Evolutionary conservation across 1,140 invertebrate genomes (phyloP), one percentile per base, ranked within the genome.

Genomic region (Drosophila watanabei): DNA sequence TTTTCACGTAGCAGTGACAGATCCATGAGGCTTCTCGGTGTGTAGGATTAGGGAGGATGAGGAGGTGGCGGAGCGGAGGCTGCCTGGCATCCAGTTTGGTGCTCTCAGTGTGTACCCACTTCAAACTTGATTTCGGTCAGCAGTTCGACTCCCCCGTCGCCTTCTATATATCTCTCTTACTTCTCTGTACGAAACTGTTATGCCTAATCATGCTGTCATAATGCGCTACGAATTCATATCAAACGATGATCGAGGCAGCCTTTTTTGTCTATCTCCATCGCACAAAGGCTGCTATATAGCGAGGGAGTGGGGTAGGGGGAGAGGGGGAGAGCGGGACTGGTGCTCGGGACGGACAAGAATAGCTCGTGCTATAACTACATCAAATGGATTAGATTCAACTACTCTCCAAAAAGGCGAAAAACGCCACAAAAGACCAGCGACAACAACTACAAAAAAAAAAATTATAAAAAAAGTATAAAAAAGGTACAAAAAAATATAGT

Each of bases 191-290:
- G 86, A 90, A 90, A 88, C 88, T 92, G 91, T 90, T 90, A 92
- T 92, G 91, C 91, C 91, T 92, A 92, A 92, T 92, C 91, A 92
- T 92, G 91, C 91, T 92, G 91, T 92, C 91, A 92, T 92, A 92
- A 92, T 92, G 91, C 85, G 91, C 85, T 91, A 87, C 87, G 88
- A 91, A 91, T 91, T 91, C 88, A 86, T 90, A 91, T 90, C 87
- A 90, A 90, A 90, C 87, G 87, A 90, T 91, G 87, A 91, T 91
- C 82, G 88, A 83, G 82, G 81, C 87, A 87, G 83, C 82, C 87
- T 86, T 84, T 89, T 77, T 82, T 77, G 51, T 83, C 76, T 87
- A 86, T 68, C 80, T 66, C 61, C 65, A 75, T 82, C 52, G n/a
- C n/a, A 68, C 75, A 77, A 68, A 77, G 18, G 69, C 33, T 32